A percentile compares a stretch with the other conserved stretches of the same genome.
Conservation (phyloP, 2,797 vertebrate species). For the Anas acuta region DNA sequence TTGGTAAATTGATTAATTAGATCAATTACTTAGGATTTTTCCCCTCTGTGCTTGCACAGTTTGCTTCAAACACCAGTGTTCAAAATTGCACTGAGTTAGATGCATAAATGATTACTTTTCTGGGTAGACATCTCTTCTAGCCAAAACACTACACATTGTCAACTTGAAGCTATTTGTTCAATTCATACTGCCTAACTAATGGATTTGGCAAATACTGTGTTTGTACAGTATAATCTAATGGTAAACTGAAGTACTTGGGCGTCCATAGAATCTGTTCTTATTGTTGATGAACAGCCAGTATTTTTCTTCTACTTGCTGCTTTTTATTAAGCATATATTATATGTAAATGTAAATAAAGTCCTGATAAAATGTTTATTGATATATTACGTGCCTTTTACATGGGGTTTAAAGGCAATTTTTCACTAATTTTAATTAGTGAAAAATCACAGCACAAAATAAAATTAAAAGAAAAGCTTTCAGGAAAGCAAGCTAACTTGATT, state of each 20-base stretch:
- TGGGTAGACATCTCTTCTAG: neutral
- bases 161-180: neutral
- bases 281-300: neutral
- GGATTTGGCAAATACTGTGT: neutral
- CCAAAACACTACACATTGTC: neutral
- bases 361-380: neutral
- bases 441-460: neutral
- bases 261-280: neutral
- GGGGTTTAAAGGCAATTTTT: neutral
- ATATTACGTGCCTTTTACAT: neutral
- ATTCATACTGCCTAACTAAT: neutral
- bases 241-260: neutral
- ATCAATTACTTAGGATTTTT: neutral
- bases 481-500: neutral
- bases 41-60: neutral
- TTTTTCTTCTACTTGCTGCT: neutral
- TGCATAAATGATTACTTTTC: neutral
- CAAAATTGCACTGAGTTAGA: neutral
- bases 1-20: slow-evolving; percentile 46
- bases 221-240: neutral
- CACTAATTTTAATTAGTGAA: neutral
- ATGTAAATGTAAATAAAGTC: neutral
- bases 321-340: neutral
- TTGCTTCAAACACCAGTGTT: neutral
- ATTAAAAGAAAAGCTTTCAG: neutral